Base-by-base conservation (phyloP, 2,888 invertebrate species). In the Brachypalpus laphriformis region DNA sequence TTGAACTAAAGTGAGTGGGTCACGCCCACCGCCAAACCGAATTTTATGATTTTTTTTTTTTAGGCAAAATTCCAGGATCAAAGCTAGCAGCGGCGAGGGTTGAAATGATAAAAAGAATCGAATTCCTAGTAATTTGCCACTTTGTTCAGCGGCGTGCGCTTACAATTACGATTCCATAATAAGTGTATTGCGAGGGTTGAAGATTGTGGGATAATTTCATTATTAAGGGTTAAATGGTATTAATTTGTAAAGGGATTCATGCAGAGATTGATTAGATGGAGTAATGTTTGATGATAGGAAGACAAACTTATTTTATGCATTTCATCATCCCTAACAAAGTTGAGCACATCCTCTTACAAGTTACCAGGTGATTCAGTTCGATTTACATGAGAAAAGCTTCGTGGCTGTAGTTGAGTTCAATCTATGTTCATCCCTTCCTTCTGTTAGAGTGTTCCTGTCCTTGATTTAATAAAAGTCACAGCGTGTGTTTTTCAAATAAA, bases 131-230 rank as follows among this genome's bases (percentile, higher is more conserved):
- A 82, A 80, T 68, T 74, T 80, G 63, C 42, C 74, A 83, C 74
- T 83, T 83, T 80, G 28, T 80, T 65, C 70, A n/a, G n/a, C n/a
- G 20, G 72, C 61, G 54, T 72, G 22, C 51, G 77, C 20, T 65
- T 14, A 54, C 56, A 70, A 71, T 76, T 61, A 61, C 59, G 42
- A 75, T 31, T 63, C 47, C 16, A 51, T 63, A 76, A 71, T 6
- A 14, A 40, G 37, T 49, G 34, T 42, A 66, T 45, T 61, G 66
- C 42, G 37, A 8, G 49, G 51, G 22, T 25, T 3, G 25, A 45
- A 37, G 42, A 61, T 80, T 80, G 66, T 51, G 70, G 66, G 85
- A 71, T 81, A 85, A 85, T 85, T 85, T 81, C 81, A 85, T 85
- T 85, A 85, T 85, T 56, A 76, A 76, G 85, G 81, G 85, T 85